Evolutionary conservation across 1,140 invertebrate genomes (phyloP).

Genomic region (Macrocentrus cingulum): DNA sequence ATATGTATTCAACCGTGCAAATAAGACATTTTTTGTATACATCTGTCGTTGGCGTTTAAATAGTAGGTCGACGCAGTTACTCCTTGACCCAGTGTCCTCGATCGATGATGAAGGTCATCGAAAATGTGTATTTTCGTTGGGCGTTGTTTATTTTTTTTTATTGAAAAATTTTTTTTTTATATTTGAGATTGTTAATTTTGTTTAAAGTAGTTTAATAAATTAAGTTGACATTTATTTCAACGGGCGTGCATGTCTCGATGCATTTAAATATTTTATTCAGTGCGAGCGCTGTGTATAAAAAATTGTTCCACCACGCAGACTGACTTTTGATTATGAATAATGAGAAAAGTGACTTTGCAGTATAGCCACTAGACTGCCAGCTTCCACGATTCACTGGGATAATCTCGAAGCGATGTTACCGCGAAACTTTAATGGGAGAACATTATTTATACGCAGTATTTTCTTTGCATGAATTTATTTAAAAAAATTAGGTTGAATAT

Average conservation of each 20-base stretch:
- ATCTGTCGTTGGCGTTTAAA: background rate
- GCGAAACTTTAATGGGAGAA: conserved; percentile 22
- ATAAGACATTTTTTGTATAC: background rate
- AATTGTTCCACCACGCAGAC: conserved; percentile 15
- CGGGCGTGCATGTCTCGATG: background rate
- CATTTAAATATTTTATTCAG: conserved; percentile 4
- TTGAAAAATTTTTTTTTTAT: background rate
- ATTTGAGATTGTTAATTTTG: no score
- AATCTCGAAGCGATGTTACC: conserved; percentile 30
- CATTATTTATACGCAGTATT: conserved; percentile 22
- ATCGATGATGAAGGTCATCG: background rate
- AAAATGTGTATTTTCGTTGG: background rate
- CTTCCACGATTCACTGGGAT: conserved; percentile 14
- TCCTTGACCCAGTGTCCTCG: conserved; percentile 26
- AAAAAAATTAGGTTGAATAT: no score
- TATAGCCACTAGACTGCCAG: background rate
- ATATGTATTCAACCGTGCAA: background rate
- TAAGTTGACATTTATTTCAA: background rate
- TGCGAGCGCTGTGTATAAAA: background rate
- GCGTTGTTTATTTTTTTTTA: background rate
- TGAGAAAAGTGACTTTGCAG: conserved; percentile 17
- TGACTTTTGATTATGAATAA: conserved; percentile 33
- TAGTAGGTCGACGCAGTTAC: background rate
- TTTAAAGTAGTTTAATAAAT: background rate
- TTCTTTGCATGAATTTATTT: conserved; percentile 18